Evolutionary conservation across 2,797 vertebrate species (phyloP).

Genomic region (Menidia menidia): DNA sequence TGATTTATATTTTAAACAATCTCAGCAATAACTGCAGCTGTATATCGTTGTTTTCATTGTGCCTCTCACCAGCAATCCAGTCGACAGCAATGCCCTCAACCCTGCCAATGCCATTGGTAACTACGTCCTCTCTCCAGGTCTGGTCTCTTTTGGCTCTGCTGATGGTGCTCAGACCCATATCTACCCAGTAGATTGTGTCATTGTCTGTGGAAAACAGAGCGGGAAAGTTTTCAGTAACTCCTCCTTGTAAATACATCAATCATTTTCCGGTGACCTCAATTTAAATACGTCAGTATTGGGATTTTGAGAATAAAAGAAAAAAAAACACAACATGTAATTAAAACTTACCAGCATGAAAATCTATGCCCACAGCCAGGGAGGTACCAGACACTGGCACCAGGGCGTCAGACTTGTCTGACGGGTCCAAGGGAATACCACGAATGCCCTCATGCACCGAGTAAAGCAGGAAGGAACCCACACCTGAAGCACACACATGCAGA

Average conservation of each 20-base stretch:
- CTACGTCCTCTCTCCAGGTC: conserved; percentile 94
- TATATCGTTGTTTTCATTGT: not conserved
- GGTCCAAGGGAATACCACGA: conserved; percentile 94
- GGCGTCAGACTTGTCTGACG: conserved; percentile 94
- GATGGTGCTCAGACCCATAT: conserved; percentile 97
- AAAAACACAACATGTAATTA: no score
- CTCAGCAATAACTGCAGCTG: not conserved
- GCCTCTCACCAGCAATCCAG: conserved; percentile 92
- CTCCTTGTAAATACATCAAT: not conserved
- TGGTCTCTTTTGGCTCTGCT: conserved; percentile 94
- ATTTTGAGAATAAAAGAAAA: not conserved
- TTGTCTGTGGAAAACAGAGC: conserved; percentile 80
- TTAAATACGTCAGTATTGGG: not conserved
- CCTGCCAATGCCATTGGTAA: conserved; percentile 93
- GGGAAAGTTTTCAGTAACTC: not conserved
- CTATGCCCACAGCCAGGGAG: conserved; percentile 94
- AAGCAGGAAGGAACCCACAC: conserved; percentile 95
- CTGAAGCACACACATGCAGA: conserved; percentile 69
- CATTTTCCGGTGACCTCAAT: not conserved
- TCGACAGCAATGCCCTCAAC: conserved; percentile 96
- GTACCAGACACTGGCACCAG: conserved; percentile 95
- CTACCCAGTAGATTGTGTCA: conserved; percentile 98
- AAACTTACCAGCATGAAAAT: conserved; percentile 92
- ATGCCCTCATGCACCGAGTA: conserved; percentile 98
- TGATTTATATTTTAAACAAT: not conserved